Conservation (phyloP, 2,797 vertebrate genomes). For the Chromobotia macracanthus region DNA sequence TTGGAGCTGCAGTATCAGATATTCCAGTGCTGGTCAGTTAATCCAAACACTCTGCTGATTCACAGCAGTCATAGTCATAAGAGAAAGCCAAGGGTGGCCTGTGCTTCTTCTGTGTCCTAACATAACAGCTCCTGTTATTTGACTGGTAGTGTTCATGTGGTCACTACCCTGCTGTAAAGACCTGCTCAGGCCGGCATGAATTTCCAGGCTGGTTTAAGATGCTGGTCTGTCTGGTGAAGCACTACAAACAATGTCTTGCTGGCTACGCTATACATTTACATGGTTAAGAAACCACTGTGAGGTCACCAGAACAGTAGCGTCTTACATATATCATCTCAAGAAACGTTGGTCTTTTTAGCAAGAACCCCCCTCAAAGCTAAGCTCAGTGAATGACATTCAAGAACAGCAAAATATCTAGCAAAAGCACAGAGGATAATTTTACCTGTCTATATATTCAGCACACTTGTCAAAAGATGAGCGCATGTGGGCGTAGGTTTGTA, state of each 20-base stretch:
- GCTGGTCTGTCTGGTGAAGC: neutral
- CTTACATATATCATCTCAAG: neutral
- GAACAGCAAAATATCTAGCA: neutral
- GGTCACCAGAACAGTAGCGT: neutral
- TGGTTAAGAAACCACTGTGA: neutral
- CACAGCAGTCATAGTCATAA: neutral
- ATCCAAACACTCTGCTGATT: slow-evolving; percentile 19
- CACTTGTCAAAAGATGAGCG: neutral
- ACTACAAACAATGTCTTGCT: neutral
- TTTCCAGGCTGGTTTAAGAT: neutral
- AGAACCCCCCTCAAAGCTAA: neutral
- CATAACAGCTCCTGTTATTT: neutral
- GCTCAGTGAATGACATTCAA: neutral
- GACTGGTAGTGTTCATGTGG: neutral
- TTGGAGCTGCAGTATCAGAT: slow-evolving; percentile 9
- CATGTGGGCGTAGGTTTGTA: slow-evolving; percentile 3
- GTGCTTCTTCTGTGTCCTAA: slow-evolving; percentile 1
- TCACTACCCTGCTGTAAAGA: neutral
- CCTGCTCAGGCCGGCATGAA: too few relatives aligned
- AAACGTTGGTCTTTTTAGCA: neutral
- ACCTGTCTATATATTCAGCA: slow-evolving; percentile 16
- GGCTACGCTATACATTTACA: too few relatives aligned
- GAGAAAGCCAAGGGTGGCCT: neutral
- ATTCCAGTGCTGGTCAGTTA: slow-evolving; percentile 13
- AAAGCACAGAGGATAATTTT: neutral